A percentile compares a stretch with the other conserved stretches of the same genome.
phyloP scores from a whole-genome alignment of 2,888 invertebrate species.

The Idaea dimidiata region DNA sequence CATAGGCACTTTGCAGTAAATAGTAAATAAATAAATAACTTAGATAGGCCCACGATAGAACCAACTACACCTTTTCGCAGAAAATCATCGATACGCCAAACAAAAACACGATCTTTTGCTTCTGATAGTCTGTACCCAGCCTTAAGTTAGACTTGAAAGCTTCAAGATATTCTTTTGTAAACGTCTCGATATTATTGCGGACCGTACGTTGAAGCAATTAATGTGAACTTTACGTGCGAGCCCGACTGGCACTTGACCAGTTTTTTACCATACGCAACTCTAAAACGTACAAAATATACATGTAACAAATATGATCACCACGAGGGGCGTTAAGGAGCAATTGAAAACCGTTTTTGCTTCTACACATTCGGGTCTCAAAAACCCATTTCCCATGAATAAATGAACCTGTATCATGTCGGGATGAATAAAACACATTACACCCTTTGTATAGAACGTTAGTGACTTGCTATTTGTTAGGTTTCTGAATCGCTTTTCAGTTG shows the following conservation, averaged over 20 bases:
- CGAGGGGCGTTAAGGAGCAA: slow-evolving; percentile 24
- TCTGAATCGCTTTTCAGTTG: background rate
- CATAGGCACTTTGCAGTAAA: too few species aligned
- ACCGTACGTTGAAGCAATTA: background rate
- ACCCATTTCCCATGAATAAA: slow-evolving; percentile 27
- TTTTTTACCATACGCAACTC: background rate
- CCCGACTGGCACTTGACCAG: too few species aligned
- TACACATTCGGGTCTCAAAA: slow-evolving; percentile 12
- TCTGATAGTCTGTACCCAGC: too few species aligned
- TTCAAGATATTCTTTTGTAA: slow-evolving; percentile 1
- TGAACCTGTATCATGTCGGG: slow-evolving; percentile 24
- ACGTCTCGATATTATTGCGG: background rate
- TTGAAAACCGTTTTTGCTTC: slow-evolving; percentile 26
- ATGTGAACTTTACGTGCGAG: too few species aligned
- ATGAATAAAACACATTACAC: background rate
- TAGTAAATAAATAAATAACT: too few species aligned
- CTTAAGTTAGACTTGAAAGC: background rate
- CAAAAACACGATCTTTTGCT: too few species aligned
- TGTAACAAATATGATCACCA: slow-evolving; percentile 25
- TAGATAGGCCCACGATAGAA: too few species aligned
- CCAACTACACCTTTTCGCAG: too few species aligned
- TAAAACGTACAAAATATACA: background rate
- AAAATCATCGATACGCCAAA: too few species aligned
- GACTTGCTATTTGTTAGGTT: background rate
- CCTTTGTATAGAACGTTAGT: background rate